Conservation (phyloP, 2,888 invertebrate genomes). For the Sphaeridia pumilis region DNA sequence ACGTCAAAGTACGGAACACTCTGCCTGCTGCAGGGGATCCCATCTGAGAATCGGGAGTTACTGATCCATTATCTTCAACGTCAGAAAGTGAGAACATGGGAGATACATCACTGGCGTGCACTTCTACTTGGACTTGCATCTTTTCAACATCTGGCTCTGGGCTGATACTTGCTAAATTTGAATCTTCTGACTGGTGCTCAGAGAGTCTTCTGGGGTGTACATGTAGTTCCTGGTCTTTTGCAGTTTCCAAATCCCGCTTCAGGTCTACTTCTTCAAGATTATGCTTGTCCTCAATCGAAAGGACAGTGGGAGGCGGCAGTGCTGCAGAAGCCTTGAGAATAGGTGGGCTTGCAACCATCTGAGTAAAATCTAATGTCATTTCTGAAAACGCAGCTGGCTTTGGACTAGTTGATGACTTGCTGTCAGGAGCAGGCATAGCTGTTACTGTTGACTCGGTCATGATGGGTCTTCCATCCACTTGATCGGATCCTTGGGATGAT, state of each 20-base stretch:
- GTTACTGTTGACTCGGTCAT: too few relatives aligned
- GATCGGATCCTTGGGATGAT: background rate
- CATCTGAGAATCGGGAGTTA: slow-evolving; percentile 4
- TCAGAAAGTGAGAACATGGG: background rate
- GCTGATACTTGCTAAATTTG: slow-evolving; percentile 4
- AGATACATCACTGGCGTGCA: slow-evolving; percentile 6
- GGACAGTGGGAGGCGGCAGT: too few relatives aligned
- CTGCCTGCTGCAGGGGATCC: background rate
- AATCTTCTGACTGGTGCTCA: too few relatives aligned
- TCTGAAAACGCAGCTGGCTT: too few relatives aligned
- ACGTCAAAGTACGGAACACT: slow-evolving; percentile 11
- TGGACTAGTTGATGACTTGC: too few relatives aligned
- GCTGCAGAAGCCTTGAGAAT: background rate
- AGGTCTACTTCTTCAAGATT: too few relatives aligned
- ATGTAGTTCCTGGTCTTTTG: too few relatives aligned
- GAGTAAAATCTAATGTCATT: slow-evolving; percentile 20
- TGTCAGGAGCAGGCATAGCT: too few relatives aligned
- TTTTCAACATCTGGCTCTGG: slow-evolving; percentile 12
- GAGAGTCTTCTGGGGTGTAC: too few relatives aligned
- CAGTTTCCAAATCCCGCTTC: too few relatives aligned
- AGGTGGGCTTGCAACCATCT: slow-evolving; percentile 4
- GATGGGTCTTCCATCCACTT: background rate
- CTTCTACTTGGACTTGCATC: slow-evolving; percentile 16
- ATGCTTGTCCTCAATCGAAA: too few relatives aligned
- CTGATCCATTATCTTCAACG: background rate